A percentile compares a stretch with the other conserved stretches of the same genome.
These are phyloP conservation scores for Heteromormyrus szaboi DNA, from an alignment of 2,797 vertebrate genomes.

Conservation along the genomic window DNA sequence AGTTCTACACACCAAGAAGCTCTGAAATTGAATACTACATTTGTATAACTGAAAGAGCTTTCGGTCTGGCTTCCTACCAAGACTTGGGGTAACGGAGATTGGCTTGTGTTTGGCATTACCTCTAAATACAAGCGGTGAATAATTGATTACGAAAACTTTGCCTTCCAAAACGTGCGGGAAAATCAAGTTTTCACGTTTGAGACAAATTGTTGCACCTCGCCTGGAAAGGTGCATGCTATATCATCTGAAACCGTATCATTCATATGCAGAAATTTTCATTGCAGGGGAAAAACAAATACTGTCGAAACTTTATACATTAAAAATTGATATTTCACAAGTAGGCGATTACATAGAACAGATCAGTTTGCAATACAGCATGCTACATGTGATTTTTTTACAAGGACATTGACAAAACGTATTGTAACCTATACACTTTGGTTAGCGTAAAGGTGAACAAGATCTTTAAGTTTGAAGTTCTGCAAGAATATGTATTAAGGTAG, in stretches of 20 bases:
- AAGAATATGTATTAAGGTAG: not conserved
- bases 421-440: not conserved
- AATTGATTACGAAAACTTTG: slow-evolving; percentile 61
- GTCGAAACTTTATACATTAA: not conserved
- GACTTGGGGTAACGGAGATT: not conserved
- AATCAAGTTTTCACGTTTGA: not conserved
- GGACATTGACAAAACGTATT: not conserved
- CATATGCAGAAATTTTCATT: not conserved
- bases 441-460: not conserved
- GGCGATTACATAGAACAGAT: not conserved
- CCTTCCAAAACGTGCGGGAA: slow-evolving; percentile 47
- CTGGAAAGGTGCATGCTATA: not conserved
- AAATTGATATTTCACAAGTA: not conserved
- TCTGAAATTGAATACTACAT: not conserved
- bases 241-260: not conserved
- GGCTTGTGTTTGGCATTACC: slow-evolving; percentile 47
- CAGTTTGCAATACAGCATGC: not conserved
- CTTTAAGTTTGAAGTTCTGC: not conserved
- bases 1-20: not conserved
- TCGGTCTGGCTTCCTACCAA: not conserved
- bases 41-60: not conserved
- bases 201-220: not conserved
- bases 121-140: slow-evolving; percentile 60
- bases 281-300: not conserved
- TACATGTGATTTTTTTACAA: not conserved